Evolutionary conservation across 2,797 vertebrate species (phyloP), one percentile per base, ranked within the genome.

Genomic region (Helostoma temminkii): DNA sequence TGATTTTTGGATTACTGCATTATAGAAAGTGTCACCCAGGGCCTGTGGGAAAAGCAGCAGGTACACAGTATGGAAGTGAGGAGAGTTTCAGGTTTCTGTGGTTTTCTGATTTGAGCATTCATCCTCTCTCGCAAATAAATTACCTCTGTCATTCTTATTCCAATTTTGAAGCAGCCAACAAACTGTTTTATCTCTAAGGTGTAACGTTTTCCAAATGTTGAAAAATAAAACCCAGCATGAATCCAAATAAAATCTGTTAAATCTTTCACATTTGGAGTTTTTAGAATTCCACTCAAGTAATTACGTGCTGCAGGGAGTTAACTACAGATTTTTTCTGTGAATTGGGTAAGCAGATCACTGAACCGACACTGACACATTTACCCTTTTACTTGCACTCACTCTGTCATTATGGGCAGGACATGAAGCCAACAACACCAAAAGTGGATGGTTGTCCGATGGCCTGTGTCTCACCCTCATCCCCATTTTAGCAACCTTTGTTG

Each of bases 1-100:
- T 91, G 91, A 90, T 92, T 91, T 90, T 86, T 90, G 89, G 90
- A 92, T 93, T 92, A 93, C 77, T 85, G 92, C 84, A 91, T 91
- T 90, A 92, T 83, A 88, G 86, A 42, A 89, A 86, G 89, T 88
- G 87, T 87, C 84, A 89, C 84, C 80, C 71, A 58, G 68, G 71
- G 57, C 76, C 83, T 59, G 24, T 70, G 72, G 89, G 89, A 56
- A 63, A 64, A 79, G 73, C 52, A 70, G 71, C 68, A 70, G 50
- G 70, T 74, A 81, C 80, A 86, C 54, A 71, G 48, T 85, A 75
- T 61, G 63, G 74, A 74, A 36, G 62, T 45, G 67, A 46, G 49
- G 34, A 46, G 47, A 68, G 74, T 54, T 79, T 60, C 25, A 76
- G 58, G 47, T 47, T 46, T 61, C n/a, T 42, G 41, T 56, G 42